Percentiles rank a stretch among this genome's conserved stretches.
Evolutionary conservation across 1,140 invertebrate species (phyloP).

Genomic region (Aporrectodea caliginosa): DNA sequence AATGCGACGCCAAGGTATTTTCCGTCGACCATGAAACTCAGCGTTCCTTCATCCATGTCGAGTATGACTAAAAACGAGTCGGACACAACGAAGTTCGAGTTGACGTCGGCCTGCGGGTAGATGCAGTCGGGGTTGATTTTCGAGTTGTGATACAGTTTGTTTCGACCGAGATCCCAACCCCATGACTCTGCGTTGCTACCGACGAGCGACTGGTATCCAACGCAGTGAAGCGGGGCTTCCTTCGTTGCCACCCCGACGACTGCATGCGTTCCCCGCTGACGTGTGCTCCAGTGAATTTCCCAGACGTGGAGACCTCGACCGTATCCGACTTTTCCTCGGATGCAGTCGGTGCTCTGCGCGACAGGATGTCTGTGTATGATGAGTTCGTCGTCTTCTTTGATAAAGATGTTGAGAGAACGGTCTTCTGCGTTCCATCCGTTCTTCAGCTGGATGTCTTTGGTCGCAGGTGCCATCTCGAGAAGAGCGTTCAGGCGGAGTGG

Average conservation of each 20-base stretch:
- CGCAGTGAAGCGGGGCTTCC: not conserved
- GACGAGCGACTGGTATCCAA: conserved; percentile 9
- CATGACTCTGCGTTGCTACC: not conserved
- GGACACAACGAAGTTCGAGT: conserved; percentile 95
- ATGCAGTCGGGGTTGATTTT: too few species aligned
- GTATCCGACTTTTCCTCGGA: conserved; percentile 19
- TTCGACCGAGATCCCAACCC: not conserved
- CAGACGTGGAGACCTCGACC: conserved; percentile 19
- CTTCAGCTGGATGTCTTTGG: conserved; percentile 5
- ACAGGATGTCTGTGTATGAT: conserved; percentile 10
- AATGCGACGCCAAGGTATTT: conserved; percentile 97
- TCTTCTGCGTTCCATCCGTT: conserved; percentile 19
- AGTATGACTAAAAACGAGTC: conserved; percentile 95
- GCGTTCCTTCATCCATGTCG: conserved; percentile 98
- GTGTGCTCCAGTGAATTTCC: conserved; percentile 22
- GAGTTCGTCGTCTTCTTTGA: conserved; percentile 20
- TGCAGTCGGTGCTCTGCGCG: conserved; percentile 11
- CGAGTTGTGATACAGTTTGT: not conserved
- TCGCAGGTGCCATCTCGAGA: not conserved
- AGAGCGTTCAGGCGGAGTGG: not conserved
- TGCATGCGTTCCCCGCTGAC: conserved; percentile 22
- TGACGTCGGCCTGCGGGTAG: too few species aligned
- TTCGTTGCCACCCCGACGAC: conserved; percentile 19
- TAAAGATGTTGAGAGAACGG: conserved; percentile 15
- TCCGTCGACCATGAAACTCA: conserved; percentile 96